Evolutionary conservation across 2,797 vertebrate genomes (phyloP).

Genomic region (Alauda arvensis): DNA sequence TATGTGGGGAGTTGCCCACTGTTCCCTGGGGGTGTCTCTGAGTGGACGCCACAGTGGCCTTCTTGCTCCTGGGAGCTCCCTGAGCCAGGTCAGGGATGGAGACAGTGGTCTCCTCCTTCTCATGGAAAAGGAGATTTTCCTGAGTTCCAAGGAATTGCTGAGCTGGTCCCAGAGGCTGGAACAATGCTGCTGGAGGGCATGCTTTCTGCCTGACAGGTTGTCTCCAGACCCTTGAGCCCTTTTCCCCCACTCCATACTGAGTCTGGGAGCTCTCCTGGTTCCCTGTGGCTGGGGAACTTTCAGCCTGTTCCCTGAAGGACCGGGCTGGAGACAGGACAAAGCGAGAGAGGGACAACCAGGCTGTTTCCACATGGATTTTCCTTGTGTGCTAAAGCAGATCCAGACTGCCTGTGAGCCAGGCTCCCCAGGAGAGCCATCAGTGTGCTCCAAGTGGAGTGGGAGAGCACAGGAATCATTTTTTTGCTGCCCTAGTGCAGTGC

Average conservation of each 20-base stretch:
- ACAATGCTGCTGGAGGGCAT: neutral
- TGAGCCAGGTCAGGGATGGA: neutral
- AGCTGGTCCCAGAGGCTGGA: neutral
- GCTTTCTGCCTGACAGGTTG: neutral
- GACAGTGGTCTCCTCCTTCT: neutral
- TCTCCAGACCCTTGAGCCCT: neutral
- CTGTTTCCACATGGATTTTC: accelerated
- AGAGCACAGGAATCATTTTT: neutral
- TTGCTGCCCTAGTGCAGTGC: neutral
- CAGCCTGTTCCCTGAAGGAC: too few relatives aligned
- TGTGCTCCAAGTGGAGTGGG: neutral
- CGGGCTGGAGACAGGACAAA: neutral
- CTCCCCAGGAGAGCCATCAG: neutral
- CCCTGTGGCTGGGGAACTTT: neutral
- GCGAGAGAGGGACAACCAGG: neutral
- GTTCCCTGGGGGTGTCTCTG: neutral
- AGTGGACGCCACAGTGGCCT: neutral
- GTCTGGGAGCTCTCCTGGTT: neutral
- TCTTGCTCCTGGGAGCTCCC: neutral
- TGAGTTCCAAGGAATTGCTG: neutral
- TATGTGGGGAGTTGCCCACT: neutral
- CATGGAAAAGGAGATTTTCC: neutral
- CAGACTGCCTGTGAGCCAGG: neutral
- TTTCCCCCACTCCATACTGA: accelerated
- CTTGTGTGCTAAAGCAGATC: neutral